Evolutionary conservation across 2,113 vertebrate species (phyloP).

Genomic region (Ramphastos sulfuratus): DNA sequence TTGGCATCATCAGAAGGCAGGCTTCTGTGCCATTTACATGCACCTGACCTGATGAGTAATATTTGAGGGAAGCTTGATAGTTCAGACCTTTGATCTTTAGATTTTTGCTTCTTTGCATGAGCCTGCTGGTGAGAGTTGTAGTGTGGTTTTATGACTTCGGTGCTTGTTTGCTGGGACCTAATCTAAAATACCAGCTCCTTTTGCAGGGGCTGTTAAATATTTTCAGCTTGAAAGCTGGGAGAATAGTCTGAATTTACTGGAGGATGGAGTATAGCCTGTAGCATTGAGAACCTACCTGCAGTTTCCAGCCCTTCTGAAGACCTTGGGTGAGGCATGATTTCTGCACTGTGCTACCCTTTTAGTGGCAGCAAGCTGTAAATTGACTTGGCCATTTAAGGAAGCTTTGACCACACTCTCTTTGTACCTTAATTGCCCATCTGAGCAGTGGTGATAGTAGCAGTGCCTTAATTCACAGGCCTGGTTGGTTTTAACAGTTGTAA

Average conservation of each 20-base stretch:
- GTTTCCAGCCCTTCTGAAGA: background rate
- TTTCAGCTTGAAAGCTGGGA: background rate
- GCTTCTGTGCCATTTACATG: background rate
- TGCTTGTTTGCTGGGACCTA: background rate
- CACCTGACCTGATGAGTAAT: background rate
- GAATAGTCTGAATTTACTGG: background rate
- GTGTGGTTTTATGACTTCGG: background rate
- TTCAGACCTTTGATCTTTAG: constrained; percentile 28
- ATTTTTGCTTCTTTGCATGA: background rate
- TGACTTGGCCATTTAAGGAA: background rate
- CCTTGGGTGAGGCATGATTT: background rate
- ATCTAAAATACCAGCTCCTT: background rate
- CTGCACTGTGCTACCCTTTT: background rate
- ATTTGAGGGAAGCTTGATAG: background rate
- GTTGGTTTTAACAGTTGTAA: background rate
- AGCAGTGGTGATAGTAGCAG: background rate
- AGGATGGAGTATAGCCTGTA: background rate
- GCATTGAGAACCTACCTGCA: background rate
- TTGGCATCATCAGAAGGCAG: background rate
- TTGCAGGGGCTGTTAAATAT: background rate
- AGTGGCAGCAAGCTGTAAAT: background rate
- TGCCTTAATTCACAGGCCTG: background rate
- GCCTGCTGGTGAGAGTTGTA: background rate
- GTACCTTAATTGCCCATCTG: constrained; percentile 1
- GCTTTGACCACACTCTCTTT: background rate